Percentiles rank a stretch among this genome's conserved stretches.
Evolutionary conservation across 2,797 vertebrate genomes (phyloP).

Genomic region (Oreortyx pictus): DNA sequence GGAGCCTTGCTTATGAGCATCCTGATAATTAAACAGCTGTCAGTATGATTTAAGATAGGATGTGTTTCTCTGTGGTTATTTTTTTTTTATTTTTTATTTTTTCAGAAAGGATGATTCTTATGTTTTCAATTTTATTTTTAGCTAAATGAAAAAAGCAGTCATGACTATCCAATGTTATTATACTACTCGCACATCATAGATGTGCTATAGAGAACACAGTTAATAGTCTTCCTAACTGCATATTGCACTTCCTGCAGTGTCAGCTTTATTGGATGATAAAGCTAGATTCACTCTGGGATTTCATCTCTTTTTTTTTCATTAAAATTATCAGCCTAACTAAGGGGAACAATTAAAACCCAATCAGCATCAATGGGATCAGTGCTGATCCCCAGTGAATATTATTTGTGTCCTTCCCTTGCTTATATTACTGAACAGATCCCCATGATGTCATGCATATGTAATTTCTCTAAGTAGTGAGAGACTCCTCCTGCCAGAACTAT

Average conservation of each 20-base stretch:
- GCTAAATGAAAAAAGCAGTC: conserved; percentile 30
- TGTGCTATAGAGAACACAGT: conserved; percentile 17
- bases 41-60: conserved; percentile 15
- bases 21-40: neutral
- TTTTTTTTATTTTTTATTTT: neutral
- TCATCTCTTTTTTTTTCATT: conserved; percentile 32
- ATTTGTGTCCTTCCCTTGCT: neutral
- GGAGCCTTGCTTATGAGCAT: neutral
- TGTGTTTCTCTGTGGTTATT: neutral
- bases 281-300: conserved; percentile 25
- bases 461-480: neutral
- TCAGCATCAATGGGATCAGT: neutral
- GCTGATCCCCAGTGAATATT: neutral
- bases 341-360: neutral
- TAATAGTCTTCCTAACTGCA: conserved; percentile 61
- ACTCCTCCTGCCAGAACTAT: neutral
- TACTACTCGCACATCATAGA: neutral
- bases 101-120: conserved; percentile 11
- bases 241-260: conserved; percentile 51
- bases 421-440: neutral
- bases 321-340: neutral
- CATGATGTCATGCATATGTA: neutral
- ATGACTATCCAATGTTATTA: conserved; percentile 19
- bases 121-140: conserved; percentile 61
- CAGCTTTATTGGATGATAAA: conserved; percentile 47